A percentile compares a stretch with the other conserved stretches of the same genome.
Evolutionary conservation across 2,888 invertebrate genomes (phyloP).

Genomic region (Scaptomyza caliginosa): DNA sequence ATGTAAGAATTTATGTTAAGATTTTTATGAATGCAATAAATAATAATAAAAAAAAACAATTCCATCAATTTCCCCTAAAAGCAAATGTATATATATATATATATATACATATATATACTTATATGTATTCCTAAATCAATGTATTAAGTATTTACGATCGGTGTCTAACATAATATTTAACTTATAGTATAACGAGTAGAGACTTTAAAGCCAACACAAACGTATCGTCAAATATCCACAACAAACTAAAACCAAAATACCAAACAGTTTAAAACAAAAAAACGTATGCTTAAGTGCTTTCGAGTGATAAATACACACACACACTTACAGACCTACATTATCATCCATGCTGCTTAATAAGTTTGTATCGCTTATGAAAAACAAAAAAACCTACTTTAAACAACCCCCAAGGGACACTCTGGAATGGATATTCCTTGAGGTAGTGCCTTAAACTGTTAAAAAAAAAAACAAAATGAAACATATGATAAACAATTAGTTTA

Average conservation of each 20-base stretch:
- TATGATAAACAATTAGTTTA: no score
- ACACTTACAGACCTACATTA: constrained; percentile 3
- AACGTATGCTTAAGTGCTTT: constrained; percentile 52
- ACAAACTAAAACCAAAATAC: constrained; percentile 11
- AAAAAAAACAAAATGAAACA: constrained; percentile 7
- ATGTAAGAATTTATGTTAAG: constrained; percentile 74
- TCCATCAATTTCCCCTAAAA: constrained; percentile 28
- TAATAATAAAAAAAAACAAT: constrained; percentile 23
- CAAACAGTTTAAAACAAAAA: constrained; percentile 29
- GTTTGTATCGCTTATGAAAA: constrained; percentile 12
- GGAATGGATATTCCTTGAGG: constrained; percentile 68
- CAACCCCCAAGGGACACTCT: constrained; percentile 58
- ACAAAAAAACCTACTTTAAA: constrained; percentile 36
- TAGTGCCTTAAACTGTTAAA: constrained; percentile 69
- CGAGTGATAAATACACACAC: constrained; percentile 58
- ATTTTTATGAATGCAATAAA: constrained; percentile 62
- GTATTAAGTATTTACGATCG: constrained; percentile 41
- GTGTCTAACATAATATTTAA: constrained; percentile 45
- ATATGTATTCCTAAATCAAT: constrained; percentile 48
- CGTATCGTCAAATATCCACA: constrained; percentile 57
- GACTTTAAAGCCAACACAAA: constrained; percentile 59
- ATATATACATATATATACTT: no score
- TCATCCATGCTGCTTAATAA: constrained; percentile 19
- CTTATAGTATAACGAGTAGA: constrained; percentile 59
- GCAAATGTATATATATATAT: no score